Evolutionary conservation across 2,113 vertebrate species (phyloP).

Genomic region (Zosterops pallidus): DNA sequence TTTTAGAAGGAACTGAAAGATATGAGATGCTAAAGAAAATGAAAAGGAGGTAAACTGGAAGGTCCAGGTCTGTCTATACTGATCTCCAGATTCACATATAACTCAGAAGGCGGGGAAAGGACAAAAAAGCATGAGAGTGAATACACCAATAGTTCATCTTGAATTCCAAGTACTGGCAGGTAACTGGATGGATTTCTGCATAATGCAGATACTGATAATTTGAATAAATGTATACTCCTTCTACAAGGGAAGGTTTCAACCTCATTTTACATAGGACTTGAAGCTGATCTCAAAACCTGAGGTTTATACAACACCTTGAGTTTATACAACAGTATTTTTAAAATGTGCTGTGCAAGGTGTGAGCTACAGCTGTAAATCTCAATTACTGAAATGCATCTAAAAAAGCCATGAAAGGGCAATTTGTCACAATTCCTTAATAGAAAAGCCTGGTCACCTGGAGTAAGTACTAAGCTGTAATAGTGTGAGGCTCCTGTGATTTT

Average conservation of each 20-base stretch:
- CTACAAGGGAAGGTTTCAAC: not conserved
- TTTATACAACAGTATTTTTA: not conserved
- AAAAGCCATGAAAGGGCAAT: not conserved
- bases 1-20: not conserved
- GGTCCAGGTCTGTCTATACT: not conserved
- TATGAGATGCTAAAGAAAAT: not conserved
- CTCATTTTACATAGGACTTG: not conserved
- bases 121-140: not conserved
- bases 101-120: not conserved
- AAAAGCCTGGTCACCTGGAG: not conserved
- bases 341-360: accelerated
- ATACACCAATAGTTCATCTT: not conserved
- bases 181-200: not conserved
- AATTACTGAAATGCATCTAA: not conserved
- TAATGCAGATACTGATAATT: not conserved
- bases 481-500: not conserved
- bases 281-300: not conserved
- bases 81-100: not conserved
- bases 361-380: not conserved
- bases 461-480: not conserved
- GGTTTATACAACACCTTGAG: not conserved
- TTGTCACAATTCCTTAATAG: not conserved
- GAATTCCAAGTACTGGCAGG: not conserved
- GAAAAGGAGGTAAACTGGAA: not conserved
- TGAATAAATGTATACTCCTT: not conserved